Conservation (phyloP, 2,888 invertebrate genomes). For the Lepidochitona cinerea region DNA sequence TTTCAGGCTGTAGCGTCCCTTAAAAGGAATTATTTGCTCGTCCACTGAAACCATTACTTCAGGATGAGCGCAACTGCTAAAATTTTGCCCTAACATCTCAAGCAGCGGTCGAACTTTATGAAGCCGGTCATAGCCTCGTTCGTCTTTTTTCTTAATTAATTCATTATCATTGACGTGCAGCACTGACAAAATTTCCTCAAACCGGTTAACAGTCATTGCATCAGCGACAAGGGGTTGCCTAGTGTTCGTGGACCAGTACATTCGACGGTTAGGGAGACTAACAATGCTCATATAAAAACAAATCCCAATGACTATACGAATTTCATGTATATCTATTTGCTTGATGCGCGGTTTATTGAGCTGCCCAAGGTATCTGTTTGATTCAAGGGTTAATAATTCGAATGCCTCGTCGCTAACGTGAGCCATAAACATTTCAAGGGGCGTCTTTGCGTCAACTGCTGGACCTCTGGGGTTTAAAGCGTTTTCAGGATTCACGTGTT, state of each 20-base stretch:
- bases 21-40: conserved; percentile 23
- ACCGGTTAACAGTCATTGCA: conserved; percentile 9
- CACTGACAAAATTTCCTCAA: conserved; percentile 20
- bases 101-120: conserved; percentile 17
- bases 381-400: background rate
- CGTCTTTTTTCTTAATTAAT: background rate
- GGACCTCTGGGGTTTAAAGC: background rate
- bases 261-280: background rate
- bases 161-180: conserved; percentile 19
- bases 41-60: conserved; percentile 16
- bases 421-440: background rate
- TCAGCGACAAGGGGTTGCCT: background rate
- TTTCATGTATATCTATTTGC: background rate
- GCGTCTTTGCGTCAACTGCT: background rate
- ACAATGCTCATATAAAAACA: background rate
- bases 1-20: conserved; percentile 17
- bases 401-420: background rate
- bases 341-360: background rate
- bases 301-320: background rate
- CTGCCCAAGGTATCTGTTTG: background rate
- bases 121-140: background rate
- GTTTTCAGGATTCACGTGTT: background rate
- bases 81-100: background rate
- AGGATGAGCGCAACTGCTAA: conserved; percentile 12
- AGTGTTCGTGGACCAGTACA: background rate